phyloP scores from a whole-genome alignment of 2,797 vertebrate genomes.

The Eptatretus atami region DNA sequence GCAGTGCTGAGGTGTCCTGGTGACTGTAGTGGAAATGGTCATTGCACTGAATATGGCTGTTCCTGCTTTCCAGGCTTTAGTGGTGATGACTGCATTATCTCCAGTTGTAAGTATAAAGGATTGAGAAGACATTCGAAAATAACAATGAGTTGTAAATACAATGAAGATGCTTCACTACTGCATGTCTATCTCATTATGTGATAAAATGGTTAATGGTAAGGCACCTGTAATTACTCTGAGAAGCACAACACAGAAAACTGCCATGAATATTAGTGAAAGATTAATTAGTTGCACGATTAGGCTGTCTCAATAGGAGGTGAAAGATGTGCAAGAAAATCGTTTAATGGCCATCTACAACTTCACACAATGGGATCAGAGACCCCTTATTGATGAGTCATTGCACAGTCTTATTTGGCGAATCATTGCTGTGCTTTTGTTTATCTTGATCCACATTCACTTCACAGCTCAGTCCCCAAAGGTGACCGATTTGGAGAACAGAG shows the following conservation, averaged over 20 bases:
- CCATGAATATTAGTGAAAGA: too few relatives aligned
- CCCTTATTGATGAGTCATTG: constrained; percentile 10
- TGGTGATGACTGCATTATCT: constrained; percentile 24
- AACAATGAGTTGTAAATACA: neutral
- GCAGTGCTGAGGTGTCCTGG: constrained; percentile 20
- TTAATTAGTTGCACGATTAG: too few relatives aligned
- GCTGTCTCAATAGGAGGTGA: too few relatives aligned
- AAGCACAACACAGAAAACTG: too few relatives aligned
- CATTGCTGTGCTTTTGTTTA: constrained; percentile 3
- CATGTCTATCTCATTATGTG: neutral
- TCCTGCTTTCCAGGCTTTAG: constrained; percentile 20
- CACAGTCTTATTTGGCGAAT: constrained; percentile 9
- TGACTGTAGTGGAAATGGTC: constrained; percentile 21
- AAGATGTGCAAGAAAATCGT: too few relatives aligned
- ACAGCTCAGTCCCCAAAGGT: constrained; percentile 20
- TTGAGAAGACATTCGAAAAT: neutral
- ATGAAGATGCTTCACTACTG: neutral
- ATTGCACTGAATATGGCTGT: constrained; percentile 24
- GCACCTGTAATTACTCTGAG: neutral
- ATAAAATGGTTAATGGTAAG: constrained; percentile 1
- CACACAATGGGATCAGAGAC: constrained; percentile 12
- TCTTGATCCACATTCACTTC: neutral
- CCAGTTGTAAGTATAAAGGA: constrained; percentile 18
- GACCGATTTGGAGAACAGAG: constrained; percentile 18
- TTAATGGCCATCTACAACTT: neutral